Percentiles rank a stretch among this genome's conserved stretches.
phyloP scores from a whole-genome alignment of 2,113 vertebrate species.

The Campylomormyrus tamandua region DNA sequence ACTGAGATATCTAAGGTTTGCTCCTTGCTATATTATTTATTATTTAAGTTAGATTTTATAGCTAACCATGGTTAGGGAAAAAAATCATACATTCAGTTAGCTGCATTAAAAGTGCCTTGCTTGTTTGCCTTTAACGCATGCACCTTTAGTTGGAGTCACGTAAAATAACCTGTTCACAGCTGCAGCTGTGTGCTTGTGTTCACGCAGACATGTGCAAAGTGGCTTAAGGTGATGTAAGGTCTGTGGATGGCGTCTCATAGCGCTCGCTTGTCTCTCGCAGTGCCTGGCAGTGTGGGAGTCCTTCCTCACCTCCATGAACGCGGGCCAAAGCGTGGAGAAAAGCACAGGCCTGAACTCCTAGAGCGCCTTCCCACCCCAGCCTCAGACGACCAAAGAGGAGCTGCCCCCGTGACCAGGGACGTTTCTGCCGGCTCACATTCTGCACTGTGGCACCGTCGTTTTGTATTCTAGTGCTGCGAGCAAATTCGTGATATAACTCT shows the following conservation, averaged over 20 bases:
- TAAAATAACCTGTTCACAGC: neutral
- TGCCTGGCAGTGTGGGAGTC: constrained; percentile 93
- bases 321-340: constrained; percentile 53
- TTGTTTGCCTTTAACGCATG: neutral
- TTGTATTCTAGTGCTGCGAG: neutral
- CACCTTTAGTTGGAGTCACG: neutral
- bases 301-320: constrained; percentile 76
- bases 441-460: neutral
- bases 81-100: neutral
- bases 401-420: constrained; percentile 10
- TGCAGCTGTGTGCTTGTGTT: neutral
- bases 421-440: neutral
- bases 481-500: neutral
- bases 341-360: constrained; percentile 57
- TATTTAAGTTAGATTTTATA: neutral
- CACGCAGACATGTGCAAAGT: neutral
- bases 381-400: constrained; percentile 56
- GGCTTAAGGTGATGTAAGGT: constrained; percentile 26
- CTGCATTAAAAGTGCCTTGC: neutral
- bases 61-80: neutral
- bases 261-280: constrained; percentile 55
- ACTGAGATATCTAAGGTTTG: too few species aligned
- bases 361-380: constrained; percentile 24
- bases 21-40: neutral
- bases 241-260: constrained; percentile 30